These are phyloP conservation scores for Charaxes varanes DNA, from an alignment of 1,140 invertebrate species.

Conservation along the genomic window DNA sequence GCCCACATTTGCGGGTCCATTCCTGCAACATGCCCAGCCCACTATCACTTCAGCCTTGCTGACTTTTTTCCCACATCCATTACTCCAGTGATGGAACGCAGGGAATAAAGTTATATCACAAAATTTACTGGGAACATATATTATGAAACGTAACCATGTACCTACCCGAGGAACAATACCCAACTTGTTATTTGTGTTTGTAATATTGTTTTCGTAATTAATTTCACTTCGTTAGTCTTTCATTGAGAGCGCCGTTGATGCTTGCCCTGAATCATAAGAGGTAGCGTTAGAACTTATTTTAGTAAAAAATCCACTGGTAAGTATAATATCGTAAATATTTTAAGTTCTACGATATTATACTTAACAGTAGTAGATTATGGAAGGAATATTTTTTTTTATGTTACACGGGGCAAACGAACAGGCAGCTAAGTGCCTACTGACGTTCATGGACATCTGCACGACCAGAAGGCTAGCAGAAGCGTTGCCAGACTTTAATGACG, in stretches of 20 bases:
- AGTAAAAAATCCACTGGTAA: no score
- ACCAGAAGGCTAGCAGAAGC: no score
- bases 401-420: no score
- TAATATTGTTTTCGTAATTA: constrained; percentile 51
- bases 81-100: no score
- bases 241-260: constrained; percentile 35
- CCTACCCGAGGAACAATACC: constrained; percentile 15
- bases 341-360: not conserved
- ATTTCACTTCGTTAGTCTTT: constrained; percentile 58
- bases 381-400: not conserved
- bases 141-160: constrained; percentile 4
- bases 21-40: no score
- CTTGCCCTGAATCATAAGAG: constrained; percentile 21
- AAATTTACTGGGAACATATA: constrained; percentile 1
- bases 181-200: constrained; percentile 35
- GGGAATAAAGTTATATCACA: not conserved
- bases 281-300: constrained; percentile 2
- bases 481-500: no score
- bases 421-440: no score
- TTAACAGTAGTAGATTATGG: not conserved
- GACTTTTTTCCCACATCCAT: no score
- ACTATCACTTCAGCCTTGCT: no score
- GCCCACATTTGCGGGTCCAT: no score
- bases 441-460: no score
- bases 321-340: no score